Evolutionary conservation across 92 coral and sea anemone species (phyloP), one percentile per base, ranked within the genome.

Genomic region (Micromussa lordhowensis): DNA sequence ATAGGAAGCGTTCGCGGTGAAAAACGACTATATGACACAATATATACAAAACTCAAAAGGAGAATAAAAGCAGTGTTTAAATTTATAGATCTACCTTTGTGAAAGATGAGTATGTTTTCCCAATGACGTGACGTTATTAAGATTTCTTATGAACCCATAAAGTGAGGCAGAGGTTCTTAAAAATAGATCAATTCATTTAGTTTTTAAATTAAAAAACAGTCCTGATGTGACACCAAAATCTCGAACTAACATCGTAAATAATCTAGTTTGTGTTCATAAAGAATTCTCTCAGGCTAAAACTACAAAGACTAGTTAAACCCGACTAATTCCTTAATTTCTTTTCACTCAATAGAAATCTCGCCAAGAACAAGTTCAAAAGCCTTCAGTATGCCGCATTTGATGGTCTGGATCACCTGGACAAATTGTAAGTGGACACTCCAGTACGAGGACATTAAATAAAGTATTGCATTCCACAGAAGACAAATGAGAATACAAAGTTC

Each of bases 331-430:
- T 73, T 73, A 15, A 36, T 73, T 73, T 73, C 36, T 3, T 21
- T 49, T 64, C 51, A 59, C 14, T 29, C 28, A 19, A 59, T 64
- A 93, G 96, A 74, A 85, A 86, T 69, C 68, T 93, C 24, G 86
- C 92, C 2, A 85, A 79, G 70, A 93, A 93, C 92, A 91, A 85
- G 88, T 77, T 93, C 55, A 36, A 68, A 11, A 49, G 73, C 32
- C 90, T 93, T 28, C 32, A 53, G 17, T 93, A 93, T 72, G 96
- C 90, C 5, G 73, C 80, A 80, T 91, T 93, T 77, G 96, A 93
- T 51, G 86, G 90, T 3, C 66, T 80, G 30, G 87, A 77, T 19
- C 85, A 88, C 15, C 59, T 93, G 34, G 82, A 87, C 51, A 66
- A 75, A 3, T 87, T 93, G 96, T 93, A 81, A 93, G 96, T 93